These are phyloP conservation scores for Hippocampus kuda DNA, from an alignment of 2,797 vertebrate species.

Conservation along the genomic window DNA sequence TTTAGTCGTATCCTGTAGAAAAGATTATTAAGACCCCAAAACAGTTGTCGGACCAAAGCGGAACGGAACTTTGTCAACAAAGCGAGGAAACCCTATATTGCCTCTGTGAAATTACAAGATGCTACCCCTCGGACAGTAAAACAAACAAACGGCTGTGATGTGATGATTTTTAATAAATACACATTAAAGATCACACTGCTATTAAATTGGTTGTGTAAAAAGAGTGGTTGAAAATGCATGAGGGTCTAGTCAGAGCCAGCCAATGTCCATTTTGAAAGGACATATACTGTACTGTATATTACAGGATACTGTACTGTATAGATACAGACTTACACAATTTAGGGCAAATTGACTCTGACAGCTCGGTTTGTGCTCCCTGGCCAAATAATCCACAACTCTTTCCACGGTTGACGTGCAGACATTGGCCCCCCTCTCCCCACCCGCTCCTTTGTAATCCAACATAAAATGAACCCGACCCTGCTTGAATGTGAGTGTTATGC, in stretches of 20 bases:
- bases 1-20: too few relatives aligned
- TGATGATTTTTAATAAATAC: neutral
- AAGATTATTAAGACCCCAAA: too few relatives aligned
- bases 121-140: neutral
- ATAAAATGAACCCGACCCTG: slow-evolving; percentile 45
- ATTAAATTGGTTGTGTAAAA: neutral
- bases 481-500: slow-evolving; percentile 48
- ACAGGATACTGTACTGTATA: too few relatives aligned
- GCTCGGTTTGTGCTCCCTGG: slow-evolving; percentile 32
- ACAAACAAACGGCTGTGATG: neutral
- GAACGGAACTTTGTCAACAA: neutral
- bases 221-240: neutral
- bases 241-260: too few relatives aligned
- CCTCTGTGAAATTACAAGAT: neutral
- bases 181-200: neutral
- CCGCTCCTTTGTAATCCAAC: slow-evolving; percentile 44
- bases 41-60: neutral
- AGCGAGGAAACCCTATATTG: neutral
- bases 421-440: neutral
- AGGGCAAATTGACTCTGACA: slow-evolving; percentile 43
- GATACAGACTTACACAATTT: slow-evolving; percentile 14
- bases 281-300: too few relatives aligned
- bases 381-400: slow-evolving; percentile 42
- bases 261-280: too few relatives aligned
- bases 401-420: neutral